phyloP scores from a whole-genome alignment of 2,888 invertebrate species.

The Sabatieria punctata region DNA sequence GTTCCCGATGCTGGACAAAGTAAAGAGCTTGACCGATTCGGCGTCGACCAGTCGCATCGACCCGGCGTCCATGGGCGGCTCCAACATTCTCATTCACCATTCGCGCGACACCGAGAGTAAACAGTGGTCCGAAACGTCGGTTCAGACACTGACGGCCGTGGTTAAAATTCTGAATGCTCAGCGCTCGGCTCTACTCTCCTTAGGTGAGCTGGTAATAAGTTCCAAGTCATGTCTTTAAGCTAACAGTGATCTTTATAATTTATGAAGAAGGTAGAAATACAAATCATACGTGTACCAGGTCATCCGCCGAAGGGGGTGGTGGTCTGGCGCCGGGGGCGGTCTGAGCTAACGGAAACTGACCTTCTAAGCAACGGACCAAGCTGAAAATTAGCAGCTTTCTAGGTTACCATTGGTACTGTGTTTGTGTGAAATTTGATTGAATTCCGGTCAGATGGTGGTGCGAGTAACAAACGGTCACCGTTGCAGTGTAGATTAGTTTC shows the following conservation, averaged over 20 bases:
- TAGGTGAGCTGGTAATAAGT: conserved; percentile 11
- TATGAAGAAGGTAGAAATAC: no score
- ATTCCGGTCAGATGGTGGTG: no score
- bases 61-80: conserved; percentile 40
- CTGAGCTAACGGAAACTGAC: no score
- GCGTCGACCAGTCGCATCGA: conserved; percentile 5
- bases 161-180: conserved; percentile 27
- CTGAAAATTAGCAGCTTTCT: no score
- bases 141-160: conserved; percentile 34
- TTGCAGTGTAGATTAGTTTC: conserved; percentile 10
- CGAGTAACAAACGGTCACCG: no score
- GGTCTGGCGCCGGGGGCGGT: no score
- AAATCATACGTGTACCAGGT: no score
- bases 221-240: neutral
- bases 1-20: conserved; percentile 82
- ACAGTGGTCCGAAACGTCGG: conserved; percentile 97
- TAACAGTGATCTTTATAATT: neutral
- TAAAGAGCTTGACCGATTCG: conserved; percentile 40
- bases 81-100: conserved; percentile 90
- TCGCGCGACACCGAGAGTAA: conserved; percentile 95
- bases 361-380: no score
- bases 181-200: conserved; percentile 14
- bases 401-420: no score
- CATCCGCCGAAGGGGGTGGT: no score
- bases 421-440: no score